phyloP scores from a whole-genome alignment of 2,888 invertebrate species.

The Melanotus villosus region DNA sequence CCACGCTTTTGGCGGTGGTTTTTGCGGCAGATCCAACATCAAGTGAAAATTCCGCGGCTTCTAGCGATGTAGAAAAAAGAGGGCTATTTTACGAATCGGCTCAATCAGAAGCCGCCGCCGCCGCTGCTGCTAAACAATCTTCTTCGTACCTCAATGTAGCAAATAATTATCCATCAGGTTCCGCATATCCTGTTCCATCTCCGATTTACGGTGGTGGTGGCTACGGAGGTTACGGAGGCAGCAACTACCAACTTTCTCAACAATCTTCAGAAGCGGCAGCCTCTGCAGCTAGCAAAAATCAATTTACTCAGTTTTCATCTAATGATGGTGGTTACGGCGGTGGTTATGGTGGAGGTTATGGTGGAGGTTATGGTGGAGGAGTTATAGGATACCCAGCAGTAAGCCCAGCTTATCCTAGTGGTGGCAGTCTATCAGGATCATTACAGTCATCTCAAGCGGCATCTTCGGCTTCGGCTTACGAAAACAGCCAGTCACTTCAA shows the following conservation, averaged over 20 bases:
- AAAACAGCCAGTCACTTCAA: too few species aligned
- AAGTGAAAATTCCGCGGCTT: background rate
- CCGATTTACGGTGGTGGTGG: too few species aligned
- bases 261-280: constrained; percentile 2
- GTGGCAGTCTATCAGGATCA: too few species aligned
- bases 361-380: constrained; percentile 2
- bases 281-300: background rate
- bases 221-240: constrained; percentile 1
- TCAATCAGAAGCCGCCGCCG: constrained; percentile 6
- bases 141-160: background rate
- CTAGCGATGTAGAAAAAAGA: background rate
- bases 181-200: too few species aligned
- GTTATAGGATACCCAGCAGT: too few species aligned
- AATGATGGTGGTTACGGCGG: constrained; percentile 24
- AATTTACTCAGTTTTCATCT: constrained; percentile 9
- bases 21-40: constrained; percentile 7
- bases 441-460: too few species aligned
- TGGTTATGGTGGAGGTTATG: background rate
- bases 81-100: constrained; percentile 7
- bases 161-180: too few species aligned
- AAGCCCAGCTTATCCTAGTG: too few species aligned
- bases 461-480: too few species aligned
- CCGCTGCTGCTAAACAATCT: background rate
- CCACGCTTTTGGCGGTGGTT: background rate
- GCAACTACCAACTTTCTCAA: background rate